These are phyloP conservation scores for Oligia fasciuncula DNA, from an alignment of 2,888 invertebrate species.

Conservation along the genomic window DNA sequence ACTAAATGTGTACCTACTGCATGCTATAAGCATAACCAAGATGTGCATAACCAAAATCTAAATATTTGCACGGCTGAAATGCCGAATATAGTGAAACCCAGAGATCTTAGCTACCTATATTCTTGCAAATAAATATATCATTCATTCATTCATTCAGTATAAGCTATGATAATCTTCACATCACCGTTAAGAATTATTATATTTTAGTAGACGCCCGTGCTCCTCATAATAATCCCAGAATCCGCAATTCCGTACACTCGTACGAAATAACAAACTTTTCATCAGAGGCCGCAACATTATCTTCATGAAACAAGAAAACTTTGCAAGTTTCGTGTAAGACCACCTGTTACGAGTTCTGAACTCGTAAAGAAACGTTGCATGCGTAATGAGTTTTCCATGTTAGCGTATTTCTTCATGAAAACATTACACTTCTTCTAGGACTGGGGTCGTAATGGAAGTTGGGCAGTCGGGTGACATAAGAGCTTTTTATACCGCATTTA, in stretches of 20 bases:
- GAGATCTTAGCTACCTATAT: too few species aligned
- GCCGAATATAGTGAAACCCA: too few species aligned
- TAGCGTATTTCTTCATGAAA: conserved; percentile 25
- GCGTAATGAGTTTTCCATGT: conserved; percentile 48
- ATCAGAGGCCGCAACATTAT: conserved; percentile 32
- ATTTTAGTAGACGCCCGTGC: not conserved
- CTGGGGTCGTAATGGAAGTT: conserved; percentile 5
- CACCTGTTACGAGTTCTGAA: conserved; percentile 62
- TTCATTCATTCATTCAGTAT: too few species aligned
- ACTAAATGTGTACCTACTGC: too few species aligned
- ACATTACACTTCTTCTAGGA: not conserved
- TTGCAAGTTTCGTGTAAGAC: conserved; percentile 23
- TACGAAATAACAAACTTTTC: conserved; percentile 43
- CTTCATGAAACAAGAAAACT: conserved; percentile 49
- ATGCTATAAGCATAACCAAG: too few species aligned
- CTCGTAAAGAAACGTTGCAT: conserved; percentile 49
- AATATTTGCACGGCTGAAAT: too few species aligned
- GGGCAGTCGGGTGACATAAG: too few species aligned
- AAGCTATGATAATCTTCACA: not conserved
- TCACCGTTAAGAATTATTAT: not conserved
- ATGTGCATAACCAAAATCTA: too few species aligned
- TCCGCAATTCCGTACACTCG: conserved; percentile 20
- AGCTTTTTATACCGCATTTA: conserved; percentile 7
- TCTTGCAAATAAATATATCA: too few species aligned
- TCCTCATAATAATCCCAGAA: conserved; percentile 10